Base-by-base conservation (phyloP, 1,140 invertebrate species). In the Drosophila aff. region DNA sequence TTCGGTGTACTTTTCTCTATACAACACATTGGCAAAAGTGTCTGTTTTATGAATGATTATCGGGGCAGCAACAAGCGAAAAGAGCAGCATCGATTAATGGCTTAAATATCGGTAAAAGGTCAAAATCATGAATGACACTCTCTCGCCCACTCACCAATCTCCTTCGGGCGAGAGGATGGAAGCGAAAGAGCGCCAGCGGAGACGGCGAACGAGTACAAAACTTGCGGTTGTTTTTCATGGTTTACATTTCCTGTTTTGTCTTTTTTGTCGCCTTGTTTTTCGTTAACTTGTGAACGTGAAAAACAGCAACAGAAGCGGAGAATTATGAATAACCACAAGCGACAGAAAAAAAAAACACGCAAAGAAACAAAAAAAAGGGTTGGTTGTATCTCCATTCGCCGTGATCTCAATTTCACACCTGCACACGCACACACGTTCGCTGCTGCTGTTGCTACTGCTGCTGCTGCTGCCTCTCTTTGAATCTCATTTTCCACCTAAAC, bases 1-100 rank as follows among this genome's bases (percentile, higher is more conserved):
- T 89, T 90, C 85, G 78, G 79, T 89, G 85, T 89, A 90, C 85
- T 82, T 89, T 89, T 89, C 85, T 89, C 85, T 74, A 81, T 77
- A 73, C 84, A 81, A 60, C 46, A 55, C 41, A 69, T 64, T 44
- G 65, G 41, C 64, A 58, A 79, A 79, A 66, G 65, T 80, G 63
- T 68, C 64, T 74, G 68, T 84, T 89, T 89, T 89, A 89, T 89
- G 85, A 89, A 89, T 89, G 85, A 90, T 89, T 90, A 90, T 76
- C 68, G 50, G 65, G 49, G 40, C 47, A 71, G 55, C 62, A 66
- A 46, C 52, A 59, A 66, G 67, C 67, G 38, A 60, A 49, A 69
- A 41, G 63, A 60, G 66, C 66, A 68, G 69, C 67, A 60, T 73
- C 53, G 69, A 73, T 73, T 73, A 73, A 73, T 73, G 55, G 69